phyloP scores from a whole-genome alignment of 2,797 vertebrate species.

The Bovichtus diacanthus region DNA sequence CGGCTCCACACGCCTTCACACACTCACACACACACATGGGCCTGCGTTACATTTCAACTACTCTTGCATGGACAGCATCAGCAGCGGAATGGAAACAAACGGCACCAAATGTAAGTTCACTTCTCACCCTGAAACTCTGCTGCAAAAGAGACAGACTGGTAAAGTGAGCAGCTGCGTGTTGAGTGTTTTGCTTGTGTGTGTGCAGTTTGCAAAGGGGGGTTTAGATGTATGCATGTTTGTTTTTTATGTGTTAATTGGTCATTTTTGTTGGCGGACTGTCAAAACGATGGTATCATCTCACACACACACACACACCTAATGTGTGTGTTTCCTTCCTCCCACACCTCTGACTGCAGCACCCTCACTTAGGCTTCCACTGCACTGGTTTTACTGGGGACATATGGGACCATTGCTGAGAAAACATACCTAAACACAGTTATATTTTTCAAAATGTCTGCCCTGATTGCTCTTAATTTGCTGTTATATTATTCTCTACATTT shows the following conservation, averaged over 20 bases:
- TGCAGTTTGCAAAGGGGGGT: neutral
- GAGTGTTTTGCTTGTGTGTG: neutral
- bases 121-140: neutral
- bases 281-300: neutral
- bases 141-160: neutral
- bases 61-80: conserved; percentile 50
- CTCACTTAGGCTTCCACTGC: neutral
- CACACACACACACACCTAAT: too few species aligned
- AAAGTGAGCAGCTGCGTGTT: neutral
- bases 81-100: conserved; percentile 72
- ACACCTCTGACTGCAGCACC: conserved; percentile 14
- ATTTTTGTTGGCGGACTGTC: conserved; percentile 17
- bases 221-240: conserved; percentile 4
- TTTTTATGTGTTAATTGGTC: neutral
- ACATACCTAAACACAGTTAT: neutral
- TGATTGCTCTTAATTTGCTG: neutral
- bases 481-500: neutral
- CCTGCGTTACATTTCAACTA: conserved; percentile 18
- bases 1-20: conserved; percentile 21
- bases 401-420: neutral
- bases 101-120: conserved; percentile 77
- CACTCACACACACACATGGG: conserved; percentile 47
- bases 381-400: neutral
- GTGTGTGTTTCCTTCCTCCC: neutral
- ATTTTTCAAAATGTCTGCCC: neutral